Evolutionary conservation across 2,888 invertebrate species (phyloP).

Genomic region (Neoascia interrupta): DNA sequence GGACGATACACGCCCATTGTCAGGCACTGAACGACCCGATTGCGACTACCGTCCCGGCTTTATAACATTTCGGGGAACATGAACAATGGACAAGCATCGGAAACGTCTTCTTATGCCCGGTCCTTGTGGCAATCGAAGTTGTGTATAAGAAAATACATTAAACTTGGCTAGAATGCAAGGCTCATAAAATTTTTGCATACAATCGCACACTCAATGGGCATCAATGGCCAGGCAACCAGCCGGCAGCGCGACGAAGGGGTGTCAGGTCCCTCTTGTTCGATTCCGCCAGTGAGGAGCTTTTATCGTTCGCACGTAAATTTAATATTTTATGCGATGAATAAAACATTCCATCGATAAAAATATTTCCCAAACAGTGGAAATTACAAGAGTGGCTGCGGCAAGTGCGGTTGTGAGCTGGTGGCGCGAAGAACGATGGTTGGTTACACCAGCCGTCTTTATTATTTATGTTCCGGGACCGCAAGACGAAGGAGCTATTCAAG

Average conservation of each 20-base stretch:
- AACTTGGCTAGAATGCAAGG: slow-evolving; percentile 46
- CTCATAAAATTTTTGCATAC: slow-evolving; percentile 55
- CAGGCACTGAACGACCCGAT: background rate
- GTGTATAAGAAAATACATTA: slow-evolving; percentile 49
- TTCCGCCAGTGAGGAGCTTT: slow-evolving; percentile 30
- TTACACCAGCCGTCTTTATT: slow-evolving; percentile 45
- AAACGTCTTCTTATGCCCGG: slow-evolving; percentile 3
- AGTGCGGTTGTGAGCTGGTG: slow-evolving; percentile 25
- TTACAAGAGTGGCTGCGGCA: slow-evolving; percentile 45
- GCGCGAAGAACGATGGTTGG: slow-evolving; percentile 24
- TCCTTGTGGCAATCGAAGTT: slow-evolving; percentile 38
- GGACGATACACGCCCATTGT: slow-evolving; percentile 25
- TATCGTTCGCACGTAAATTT: slow-evolving; percentile 65
- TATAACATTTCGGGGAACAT: slow-evolving; percentile 45
- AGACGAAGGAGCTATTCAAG: slow-evolving; percentile 4
- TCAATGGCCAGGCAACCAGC: slow-evolving; percentile 2
- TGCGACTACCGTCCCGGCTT: slow-evolving; percentile 36
- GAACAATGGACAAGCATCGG: slow-evolving; percentile 39
- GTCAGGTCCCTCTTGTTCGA: background rate
- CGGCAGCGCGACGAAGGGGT: background rate
- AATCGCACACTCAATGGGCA: slow-evolving; percentile 6
- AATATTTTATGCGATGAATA: slow-evolving; percentile 67
- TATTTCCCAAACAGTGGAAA: slow-evolving; percentile 49
- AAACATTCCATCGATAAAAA: slow-evolving; percentile 64
- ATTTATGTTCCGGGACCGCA: slow-evolving; percentile 48